Conservation (phyloP, 2,888 invertebrate genomes). For the Steinernema scapterisci region DNA sequence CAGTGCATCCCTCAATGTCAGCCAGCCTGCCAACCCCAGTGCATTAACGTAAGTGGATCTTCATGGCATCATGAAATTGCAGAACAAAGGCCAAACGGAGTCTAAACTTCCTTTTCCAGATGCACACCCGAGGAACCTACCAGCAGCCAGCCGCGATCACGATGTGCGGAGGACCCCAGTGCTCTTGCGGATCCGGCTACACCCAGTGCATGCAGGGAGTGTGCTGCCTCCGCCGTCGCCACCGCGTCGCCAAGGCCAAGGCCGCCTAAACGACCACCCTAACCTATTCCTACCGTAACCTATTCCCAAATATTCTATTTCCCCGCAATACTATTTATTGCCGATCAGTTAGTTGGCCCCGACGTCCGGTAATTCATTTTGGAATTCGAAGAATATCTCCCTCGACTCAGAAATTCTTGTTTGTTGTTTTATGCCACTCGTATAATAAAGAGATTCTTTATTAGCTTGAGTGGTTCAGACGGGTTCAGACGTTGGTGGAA, state of each 20-base stretch:
- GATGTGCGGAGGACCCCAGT: slow-evolving; percentile 46
- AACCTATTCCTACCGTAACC: not conserved
- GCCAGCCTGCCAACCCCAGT: slow-evolving; percentile 55
- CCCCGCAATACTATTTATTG: slow-evolving; percentile 8
- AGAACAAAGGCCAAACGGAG: not conserved
- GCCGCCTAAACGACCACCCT: not conserved
- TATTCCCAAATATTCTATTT: slow-evolving; percentile 22
- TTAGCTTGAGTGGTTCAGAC: not conserved
- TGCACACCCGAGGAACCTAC: slow-evolving; percentile 26
- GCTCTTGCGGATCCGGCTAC: slow-evolving; percentile 61
- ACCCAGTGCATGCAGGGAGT: slow-evolving; percentile 64
- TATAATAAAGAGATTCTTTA: slow-evolving; percentile 27
- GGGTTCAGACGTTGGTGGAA: too few species aligned
- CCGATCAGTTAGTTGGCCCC: slow-evolving; percentile 24
- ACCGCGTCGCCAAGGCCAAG: slow-evolving; percentile 49
- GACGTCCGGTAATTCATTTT: slow-evolving; percentile 29
- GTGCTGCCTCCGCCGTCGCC: slow-evolving; percentile 61
- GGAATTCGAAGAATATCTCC: not conserved
- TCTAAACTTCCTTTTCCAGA: not conserved
- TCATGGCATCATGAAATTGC: too few species aligned
- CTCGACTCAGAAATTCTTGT: not conserved
- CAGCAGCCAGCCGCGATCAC: slow-evolving; percentile 43
- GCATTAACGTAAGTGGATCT: slow-evolving; percentile 41
- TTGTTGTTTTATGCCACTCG: slow-evolving; percentile 2
- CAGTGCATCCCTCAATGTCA: slow-evolving; percentile 61